A percentile compares a stretch with the other conserved stretches of the same genome.
phyloP scores from a whole-genome alignment of 1,140 invertebrate genomes.

The Charaxes varanes region DNA sequence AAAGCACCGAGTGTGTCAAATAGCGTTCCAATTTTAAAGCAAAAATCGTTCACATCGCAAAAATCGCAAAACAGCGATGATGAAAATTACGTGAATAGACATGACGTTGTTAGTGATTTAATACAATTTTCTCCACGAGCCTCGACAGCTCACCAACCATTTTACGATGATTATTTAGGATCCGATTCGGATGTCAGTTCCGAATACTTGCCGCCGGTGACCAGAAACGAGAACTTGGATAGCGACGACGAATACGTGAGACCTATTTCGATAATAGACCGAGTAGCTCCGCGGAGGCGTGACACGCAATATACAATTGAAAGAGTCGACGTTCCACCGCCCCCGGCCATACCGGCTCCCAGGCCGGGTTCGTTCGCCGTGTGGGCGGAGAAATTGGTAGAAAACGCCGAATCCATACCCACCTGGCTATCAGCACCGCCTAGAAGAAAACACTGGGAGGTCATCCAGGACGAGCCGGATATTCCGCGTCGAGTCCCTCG shows the following conservation, averaged over 20 bases:
- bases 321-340: slow-evolving; percentile 46
- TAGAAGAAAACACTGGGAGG: slow-evolving; percentile 46
- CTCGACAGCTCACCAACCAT: slow-evolving; percentile 24
- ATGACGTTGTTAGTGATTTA: too few species aligned
- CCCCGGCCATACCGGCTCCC: slow-evolving; percentile 45
- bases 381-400: slow-evolving; percentile 62
- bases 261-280: slow-evolving; percentile 57
- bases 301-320: slow-evolving; percentile 48
- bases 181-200: slow-evolving; percentile 43
- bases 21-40: slow-evolving; percentile 40
- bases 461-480: slow-evolving; percentile 52
- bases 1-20: slow-evolving; percentile 29
- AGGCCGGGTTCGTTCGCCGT: slow-evolving; percentile 47
- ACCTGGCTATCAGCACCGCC: slow-evolving; percentile 57
- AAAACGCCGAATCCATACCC: slow-evolving; percentile 57
- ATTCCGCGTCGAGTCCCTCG: slow-evolving; percentile 45
- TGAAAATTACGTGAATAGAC: slow-evolving; percentile 31
- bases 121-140: slow-evolving; percentile 56
- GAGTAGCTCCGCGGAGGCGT: slow-evolving; percentile 50
- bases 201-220: slow-evolving; percentile 35
- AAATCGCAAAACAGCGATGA: slow-evolving; percentile 20
- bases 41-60: slow-evolving; percentile 26
- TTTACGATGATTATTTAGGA: slow-evolving; percentile 36
- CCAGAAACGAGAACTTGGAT: slow-evolving; percentile 18
- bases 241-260: slow-evolving; percentile 51